These are phyloP conservation scores for Emydocephalus ijimae DNA, from an alignment of 2,113 vertebrate genomes.

Conservation along the genomic window DNA sequence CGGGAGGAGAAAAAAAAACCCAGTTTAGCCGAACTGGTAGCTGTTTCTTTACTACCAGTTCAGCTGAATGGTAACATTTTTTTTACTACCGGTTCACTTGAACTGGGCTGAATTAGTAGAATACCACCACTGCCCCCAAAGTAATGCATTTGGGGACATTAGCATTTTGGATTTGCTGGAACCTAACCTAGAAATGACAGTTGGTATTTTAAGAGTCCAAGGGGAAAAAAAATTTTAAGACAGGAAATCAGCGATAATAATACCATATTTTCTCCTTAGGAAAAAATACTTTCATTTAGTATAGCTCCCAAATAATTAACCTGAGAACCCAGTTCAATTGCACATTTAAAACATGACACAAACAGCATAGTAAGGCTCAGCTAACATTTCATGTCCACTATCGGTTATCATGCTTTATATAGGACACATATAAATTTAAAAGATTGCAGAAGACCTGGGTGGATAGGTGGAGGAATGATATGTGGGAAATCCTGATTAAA, in stretches of 20 bases:
- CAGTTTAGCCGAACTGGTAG: too few relatives aligned
- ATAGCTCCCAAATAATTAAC: constrained; percentile 4
- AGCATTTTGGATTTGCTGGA: not conserved
- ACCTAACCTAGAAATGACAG: not conserved
- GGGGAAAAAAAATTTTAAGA: not conserved
- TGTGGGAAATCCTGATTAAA: not conserved
- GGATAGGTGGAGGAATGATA: not conserved
- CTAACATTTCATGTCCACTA: not conserved
- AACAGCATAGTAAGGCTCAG: not conserved
- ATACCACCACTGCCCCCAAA: too few relatives aligned
- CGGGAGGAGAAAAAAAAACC: too few relatives aligned
- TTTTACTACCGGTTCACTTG: too few relatives aligned
- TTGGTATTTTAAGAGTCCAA: not conserved
- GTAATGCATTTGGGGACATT: not conserved
- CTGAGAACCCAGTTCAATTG: constrained; percentile 28
- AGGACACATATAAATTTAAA: not conserved
- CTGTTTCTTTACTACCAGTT: too few relatives aligned
- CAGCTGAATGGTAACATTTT: too few relatives aligned
- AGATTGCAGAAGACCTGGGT: not conserved
- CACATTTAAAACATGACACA: not conserved
- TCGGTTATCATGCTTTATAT: not conserved
- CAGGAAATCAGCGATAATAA: not conserved
- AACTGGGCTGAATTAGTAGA: too few relatives aligned
- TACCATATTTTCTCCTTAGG: not conserved
- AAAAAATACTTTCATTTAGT: not conserved